Base-by-base conservation (phyloP, 2,797 vertebrate species). In the Amphiprion clarkii region DNA sequence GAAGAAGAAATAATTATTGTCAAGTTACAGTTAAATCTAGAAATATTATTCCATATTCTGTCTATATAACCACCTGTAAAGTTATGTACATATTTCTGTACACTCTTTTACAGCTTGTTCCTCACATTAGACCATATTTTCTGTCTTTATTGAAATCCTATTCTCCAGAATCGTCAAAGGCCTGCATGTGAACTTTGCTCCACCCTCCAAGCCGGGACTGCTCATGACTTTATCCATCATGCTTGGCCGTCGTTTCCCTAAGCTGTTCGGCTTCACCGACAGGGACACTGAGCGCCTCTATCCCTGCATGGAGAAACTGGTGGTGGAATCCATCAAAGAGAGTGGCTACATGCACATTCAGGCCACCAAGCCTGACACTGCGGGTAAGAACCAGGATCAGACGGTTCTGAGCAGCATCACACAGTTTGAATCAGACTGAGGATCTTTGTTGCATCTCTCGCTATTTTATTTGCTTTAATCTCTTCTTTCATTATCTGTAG, bases 281-380 rank as follows among this genome's bases (percentile, higher is more conserved):
- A 55, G 91, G 57, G 97, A 97, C 9, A 49, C 87, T 29, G 86
- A 59, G 56, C 93, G 86, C 0, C 16, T 92, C 5, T 97, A 91
- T 71, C 96, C 97, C 2, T 89, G 81, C 74, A 46, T 89, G 57
- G 73, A 96, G 65, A 96, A 96, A 63, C 85, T 94, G 0, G 0
- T 97, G 1, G 90, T 92, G 40, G 81, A 93, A 0, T 0, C 88
- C 1, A 1, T 97, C 58, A 93, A 83, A 56, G 97, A 98, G 74
- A 73, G 91, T 1, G 97, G 97, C 6, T 98, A 98, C 89, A 78
- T 98, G 92, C 97, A 97, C 87, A 96, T 98, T 88, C 97, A 98
- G 88, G 92, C 93, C 69, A 97, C 97, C 83, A 98, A 98, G 81
- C 97, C 97, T 2, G 97, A 98, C 87, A 97, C 96, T 14, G 95